phyloP scores from a whole-genome alignment of 2,797 vertebrate genomes.

The Hylomyscus alleni region DNA sequence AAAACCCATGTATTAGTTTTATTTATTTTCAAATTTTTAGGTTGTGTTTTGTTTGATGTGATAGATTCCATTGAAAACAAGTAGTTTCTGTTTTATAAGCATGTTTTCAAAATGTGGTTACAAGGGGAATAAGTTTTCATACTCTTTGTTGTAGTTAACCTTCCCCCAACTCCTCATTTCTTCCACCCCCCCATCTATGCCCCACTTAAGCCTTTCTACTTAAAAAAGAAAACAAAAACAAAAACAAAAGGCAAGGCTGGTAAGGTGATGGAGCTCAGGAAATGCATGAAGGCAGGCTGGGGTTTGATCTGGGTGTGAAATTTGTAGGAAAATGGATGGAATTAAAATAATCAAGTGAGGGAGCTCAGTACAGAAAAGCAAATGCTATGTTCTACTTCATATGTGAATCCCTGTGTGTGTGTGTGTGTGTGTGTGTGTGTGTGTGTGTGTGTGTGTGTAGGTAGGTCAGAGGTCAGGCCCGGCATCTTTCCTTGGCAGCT shows the following conservation, averaged over 20 bases:
- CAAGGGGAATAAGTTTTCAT: neutral
- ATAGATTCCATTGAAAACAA: neutral
- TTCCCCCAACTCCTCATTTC: too few relatives aligned
- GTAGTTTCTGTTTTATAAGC: neutral
- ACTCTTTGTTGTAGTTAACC: neutral
- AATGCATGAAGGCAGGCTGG: neutral
- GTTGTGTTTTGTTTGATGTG: neutral
- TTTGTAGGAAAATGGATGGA: neutral
- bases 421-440: too few relatives aligned
- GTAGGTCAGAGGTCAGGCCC: neutral
- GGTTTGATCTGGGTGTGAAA: neutral
- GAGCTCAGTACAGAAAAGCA: neutral
- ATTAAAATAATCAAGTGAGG: neutral
- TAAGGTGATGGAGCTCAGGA: neutral
- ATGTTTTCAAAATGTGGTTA: neutral
- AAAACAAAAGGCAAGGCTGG: neutral
- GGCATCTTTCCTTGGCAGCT: neutral
- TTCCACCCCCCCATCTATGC: neutral
- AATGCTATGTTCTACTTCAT: neutral
- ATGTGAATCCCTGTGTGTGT: neutral
- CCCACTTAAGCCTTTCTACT: neutral
- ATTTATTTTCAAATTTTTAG: neutral
- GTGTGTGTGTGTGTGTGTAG: too few relatives aligned
- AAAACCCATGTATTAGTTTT: neutral
- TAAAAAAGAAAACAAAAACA: too few relatives aligned